Base-by-base conservation (phyloP, 2,113 vertebrate species). In the Plotosus lineatus region DNA sequence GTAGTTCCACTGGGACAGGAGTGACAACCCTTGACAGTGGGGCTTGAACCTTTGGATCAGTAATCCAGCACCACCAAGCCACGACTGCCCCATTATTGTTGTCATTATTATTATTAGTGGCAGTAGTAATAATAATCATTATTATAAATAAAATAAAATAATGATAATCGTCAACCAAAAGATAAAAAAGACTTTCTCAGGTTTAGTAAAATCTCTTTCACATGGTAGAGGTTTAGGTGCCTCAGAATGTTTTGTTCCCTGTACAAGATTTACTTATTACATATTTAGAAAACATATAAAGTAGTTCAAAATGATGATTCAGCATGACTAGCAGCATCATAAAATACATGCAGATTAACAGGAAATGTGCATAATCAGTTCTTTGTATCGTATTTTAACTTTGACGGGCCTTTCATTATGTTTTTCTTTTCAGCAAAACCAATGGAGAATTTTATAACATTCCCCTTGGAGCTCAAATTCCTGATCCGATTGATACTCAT, bases 391-490 rank as follows among this genome's bases (percentile, higher is more conserved):
- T 36, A 36, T 65, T 12, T 33, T 46, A 38, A 55, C 15, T 21
- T 12, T 21, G 69, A 73, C 3, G 17, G 28, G 55, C 21, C 21
- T 79, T 36, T 68, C 7, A 23, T 33, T 5, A 55, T 4, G 5
- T 81, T 85, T 61, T n/a, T 33, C 51, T 72, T 85, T 42, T 76
- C 88, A 95, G 93, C 79, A 88, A 91, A 53, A 85, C 88, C 76
- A 91, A 89, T 2, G 89, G 93, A 48, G 92, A 92, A 10, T 89
- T 94, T 75, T 89, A 94, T 65, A 89, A 93, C 58, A 87, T 97
- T 82, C 94, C 95, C 12, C 85, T 95, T 3, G 95, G 95, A 80
- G 95, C 95, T 15, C 91, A 88, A 83, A 94, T 97, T 61, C 91
- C 94, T 3, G 93, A 94, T 75, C 82, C 93, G 69, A 53, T 89